phyloP scores from a whole-genome alignment of 1,140 invertebrate species.

The Melitaea cinxia region DNA sequence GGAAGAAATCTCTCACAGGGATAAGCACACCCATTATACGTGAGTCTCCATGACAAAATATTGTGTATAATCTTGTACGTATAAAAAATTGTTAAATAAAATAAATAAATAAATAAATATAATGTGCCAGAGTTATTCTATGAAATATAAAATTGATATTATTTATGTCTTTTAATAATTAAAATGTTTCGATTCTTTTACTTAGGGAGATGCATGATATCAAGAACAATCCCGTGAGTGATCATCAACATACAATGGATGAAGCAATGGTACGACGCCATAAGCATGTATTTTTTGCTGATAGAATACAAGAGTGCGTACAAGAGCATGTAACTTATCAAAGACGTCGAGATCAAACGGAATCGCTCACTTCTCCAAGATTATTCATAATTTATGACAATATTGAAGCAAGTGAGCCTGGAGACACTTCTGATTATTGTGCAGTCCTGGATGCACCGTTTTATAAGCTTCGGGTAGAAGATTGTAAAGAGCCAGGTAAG shows the following conservation, averaged over 20 bases:
- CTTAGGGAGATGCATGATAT: slow-evolving; percentile 72
- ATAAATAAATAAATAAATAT: too few species aligned
- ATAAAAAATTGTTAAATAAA: too few species aligned
- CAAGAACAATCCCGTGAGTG: slow-evolving; percentile 72
- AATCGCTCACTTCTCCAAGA: slow-evolving; percentile 84
- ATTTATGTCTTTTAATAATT: background rate
- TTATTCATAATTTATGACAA: slow-evolving; percentile 89
- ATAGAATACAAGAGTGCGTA: slow-evolving; percentile 84
- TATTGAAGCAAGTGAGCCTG: slow-evolving; percentile 86
- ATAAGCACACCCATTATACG: too few species aligned
- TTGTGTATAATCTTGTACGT: too few species aligned
- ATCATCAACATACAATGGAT: slow-evolving; percentile 69
- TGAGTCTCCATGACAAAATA: too few species aligned
- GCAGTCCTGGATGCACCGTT: slow-evolving; percentile 83
- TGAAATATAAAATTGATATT: background rate
- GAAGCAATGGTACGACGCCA: slow-evolving; percentile 82
- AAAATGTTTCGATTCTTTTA: slow-evolving; percentile 31
- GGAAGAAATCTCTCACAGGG: too few species aligned
- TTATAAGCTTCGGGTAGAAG: slow-evolving; percentile 86
- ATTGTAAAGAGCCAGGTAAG: slow-evolving; percentile 82
- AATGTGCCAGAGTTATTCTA: too few species aligned
- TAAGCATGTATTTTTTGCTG: slow-evolving; percentile 84
- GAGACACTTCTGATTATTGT: slow-evolving; percentile 84
- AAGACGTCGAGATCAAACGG: slow-evolving; percentile 54
- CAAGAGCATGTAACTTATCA: slow-evolving; percentile 79